These are phyloP conservation scores for Chymomyza fuscimana DNA, from an alignment of 2,888 invertebrate species.

Conservation along the genomic window DNA sequence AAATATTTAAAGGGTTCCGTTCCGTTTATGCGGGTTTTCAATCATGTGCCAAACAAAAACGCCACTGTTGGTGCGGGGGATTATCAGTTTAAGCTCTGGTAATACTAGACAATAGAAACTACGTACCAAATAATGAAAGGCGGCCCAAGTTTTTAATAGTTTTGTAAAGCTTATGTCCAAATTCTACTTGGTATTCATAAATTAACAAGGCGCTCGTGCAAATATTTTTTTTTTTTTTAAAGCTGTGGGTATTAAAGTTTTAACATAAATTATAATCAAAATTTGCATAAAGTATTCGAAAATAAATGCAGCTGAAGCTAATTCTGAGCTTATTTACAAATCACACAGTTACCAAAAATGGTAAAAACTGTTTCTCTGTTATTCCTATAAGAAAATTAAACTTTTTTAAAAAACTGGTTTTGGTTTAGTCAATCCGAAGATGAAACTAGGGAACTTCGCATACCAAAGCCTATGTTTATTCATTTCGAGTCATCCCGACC, in stretches of 20 bases:
- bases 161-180: constrained; percentile 62
- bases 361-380: too few relatives aligned
- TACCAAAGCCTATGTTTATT: too few relatives aligned
- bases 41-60: constrained; percentile 65
- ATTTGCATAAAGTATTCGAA: too few relatives aligned
- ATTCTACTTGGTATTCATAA: constrained; percentile 70
- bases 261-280: constrained; percentile 55
- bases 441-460: too few relatives aligned
- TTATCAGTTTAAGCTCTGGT: not conserved
- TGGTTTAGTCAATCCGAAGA: too few relatives aligned
- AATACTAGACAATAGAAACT: not conserved
- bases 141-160: constrained; percentile 66
- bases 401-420: too few relatives aligned
- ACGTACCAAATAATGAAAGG: not conserved
- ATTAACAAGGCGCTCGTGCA: constrained; percentile 60
- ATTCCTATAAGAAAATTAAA: too few relatives aligned
- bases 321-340: too few relatives aligned
- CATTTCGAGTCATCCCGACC: too few relatives aligned
- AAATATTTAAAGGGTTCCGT: constrained; percentile 73
- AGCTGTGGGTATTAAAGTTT: constrained; percentile 53
- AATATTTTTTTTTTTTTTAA: not conserved
- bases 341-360: too few relatives aligned
- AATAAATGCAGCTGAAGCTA: too few relatives aligned
- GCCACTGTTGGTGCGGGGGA: constrained; percentile 31
- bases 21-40: constrained; percentile 72